Evolutionary conservation across 2,797 vertebrate species (phyloP).

Genomic region (Xyrichtys novacula): DNA sequence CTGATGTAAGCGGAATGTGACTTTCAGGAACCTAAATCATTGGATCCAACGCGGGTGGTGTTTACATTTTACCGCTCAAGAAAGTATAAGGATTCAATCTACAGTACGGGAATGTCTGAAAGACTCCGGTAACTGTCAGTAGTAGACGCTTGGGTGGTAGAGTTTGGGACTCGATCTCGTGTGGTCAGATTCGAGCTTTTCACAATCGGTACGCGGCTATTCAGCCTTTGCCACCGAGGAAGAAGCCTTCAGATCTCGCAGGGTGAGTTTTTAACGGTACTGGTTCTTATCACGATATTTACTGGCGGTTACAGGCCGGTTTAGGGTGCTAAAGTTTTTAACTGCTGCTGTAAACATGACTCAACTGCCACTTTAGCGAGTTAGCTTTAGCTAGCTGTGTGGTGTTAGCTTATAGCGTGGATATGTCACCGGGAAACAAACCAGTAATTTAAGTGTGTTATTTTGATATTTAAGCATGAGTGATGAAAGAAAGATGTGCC

Average conservation of each 20-base stretch:
- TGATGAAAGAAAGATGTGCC: not conserved
- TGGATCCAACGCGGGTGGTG: not conserved
- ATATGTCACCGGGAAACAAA: conserved; percentile 14
- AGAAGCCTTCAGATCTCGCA: fast-evolving
- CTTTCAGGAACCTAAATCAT: conserved; percentile 7
- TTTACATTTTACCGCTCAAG: fast-evolving
- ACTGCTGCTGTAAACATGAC: not conserved
- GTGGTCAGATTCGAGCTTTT: not conserved
- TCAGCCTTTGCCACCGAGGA: conserved; percentile 65
- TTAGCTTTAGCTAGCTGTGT: conserved; percentile 65
- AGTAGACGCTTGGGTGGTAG: not conserved
- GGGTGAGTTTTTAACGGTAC: conserved; percentile 50
- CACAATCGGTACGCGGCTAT: conserved; percentile 23
- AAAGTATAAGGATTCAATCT: not conserved
- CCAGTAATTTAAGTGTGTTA: not conserved
- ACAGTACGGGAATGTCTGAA: fast-evolving
- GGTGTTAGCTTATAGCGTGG: conserved; percentile 52
- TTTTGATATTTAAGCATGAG: not conserved
- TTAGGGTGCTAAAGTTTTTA: not conserved
- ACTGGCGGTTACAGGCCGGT: fast-evolving
- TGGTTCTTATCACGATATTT: fast-evolving
- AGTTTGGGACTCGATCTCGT: conserved; percentile 71
- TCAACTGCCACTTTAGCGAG: conserved; percentile 16
- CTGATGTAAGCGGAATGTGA: conserved; percentile 27
- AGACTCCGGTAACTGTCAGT: fast-evolving